These are phyloP conservation scores for Orthosia cruda DNA, from an alignment of 2,888 invertebrate genomes.

Conservation along the genomic window DNA sequence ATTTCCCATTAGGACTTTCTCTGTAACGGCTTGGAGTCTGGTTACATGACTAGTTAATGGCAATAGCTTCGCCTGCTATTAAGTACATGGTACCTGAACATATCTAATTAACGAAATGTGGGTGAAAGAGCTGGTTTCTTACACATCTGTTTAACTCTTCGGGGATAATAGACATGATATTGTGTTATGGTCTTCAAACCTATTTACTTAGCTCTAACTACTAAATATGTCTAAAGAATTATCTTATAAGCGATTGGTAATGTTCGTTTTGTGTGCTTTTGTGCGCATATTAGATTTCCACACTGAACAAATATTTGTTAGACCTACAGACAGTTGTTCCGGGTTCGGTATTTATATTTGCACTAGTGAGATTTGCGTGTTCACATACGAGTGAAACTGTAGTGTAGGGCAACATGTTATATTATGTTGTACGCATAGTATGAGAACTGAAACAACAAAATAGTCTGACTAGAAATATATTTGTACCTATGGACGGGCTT, in stretches of 20 bases:
- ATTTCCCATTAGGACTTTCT: no score
- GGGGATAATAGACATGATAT: neutral
- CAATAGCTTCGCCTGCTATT: no score
- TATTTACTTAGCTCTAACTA: neutral
- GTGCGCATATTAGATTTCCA: neutral
- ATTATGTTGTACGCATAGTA: no score
- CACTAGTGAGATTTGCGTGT: conserved; percentile 18
- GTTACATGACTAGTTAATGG: no score
- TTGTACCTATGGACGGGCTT: no score
- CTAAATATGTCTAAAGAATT: neutral
- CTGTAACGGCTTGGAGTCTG: no score
- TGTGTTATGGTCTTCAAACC: neutral
- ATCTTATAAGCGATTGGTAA: neutral
- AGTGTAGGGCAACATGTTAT: neutral
- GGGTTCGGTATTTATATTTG: conserved; percentile 24
- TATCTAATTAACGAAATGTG: no score
- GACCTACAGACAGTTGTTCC: conserved; percentile 5
- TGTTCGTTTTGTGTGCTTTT: neutral
- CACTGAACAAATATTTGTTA: conserved; percentile 21
- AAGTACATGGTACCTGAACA: no score
- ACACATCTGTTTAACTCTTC: no score
- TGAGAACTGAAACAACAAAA: no score
- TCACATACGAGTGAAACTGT: neutral
- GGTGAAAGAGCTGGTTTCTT: no score
- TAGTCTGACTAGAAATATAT: no score